A percentile compares a stretch with the other conserved stretches of the same genome.
Conservation (phyloP, 92 coral and sea anemone species). For the Pocillopora grandis region DNA sequence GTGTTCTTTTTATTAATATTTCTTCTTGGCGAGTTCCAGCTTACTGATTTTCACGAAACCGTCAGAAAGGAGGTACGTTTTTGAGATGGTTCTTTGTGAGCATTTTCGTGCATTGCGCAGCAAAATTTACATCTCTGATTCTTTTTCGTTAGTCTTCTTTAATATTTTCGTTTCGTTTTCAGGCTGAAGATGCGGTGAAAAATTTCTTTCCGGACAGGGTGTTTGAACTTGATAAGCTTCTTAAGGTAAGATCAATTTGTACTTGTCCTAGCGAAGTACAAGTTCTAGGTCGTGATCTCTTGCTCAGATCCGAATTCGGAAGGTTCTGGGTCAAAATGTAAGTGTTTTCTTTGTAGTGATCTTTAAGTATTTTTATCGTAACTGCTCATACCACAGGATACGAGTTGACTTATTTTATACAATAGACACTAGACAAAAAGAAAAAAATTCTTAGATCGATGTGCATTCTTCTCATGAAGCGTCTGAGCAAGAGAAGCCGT, state of each 20-base stretch:
- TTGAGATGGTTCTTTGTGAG: background rate
- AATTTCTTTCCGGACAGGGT: conserved; percentile 92
- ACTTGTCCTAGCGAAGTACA: background rate
- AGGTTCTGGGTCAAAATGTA: no score
- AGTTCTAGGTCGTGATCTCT: background rate
- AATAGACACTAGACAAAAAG: no score
- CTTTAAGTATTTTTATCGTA: no score
- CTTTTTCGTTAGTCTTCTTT: background rate
- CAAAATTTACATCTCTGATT: background rate
- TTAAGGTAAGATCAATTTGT: conserved; percentile 65
- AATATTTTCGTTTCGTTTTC: conserved; percentile 2
- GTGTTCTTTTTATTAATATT: background rate
- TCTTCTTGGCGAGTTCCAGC: conserved; percentile 42
- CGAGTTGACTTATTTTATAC: no score
- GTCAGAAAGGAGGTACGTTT: conserved; percentile 83
- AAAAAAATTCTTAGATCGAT: no score
- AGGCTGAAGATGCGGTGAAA: conserved; percentile 94
- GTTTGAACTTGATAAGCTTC: conserved; percentile 73
- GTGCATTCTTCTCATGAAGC: no score
- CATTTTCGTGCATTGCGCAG: background rate
- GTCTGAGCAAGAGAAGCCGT: no score
- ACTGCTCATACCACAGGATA: no score
- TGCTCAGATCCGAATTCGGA: no score
- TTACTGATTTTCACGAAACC: conserved; percentile 72
- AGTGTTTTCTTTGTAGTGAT: no score